Evolutionary conservation across 2,888 invertebrate species (phyloP), one percentile per base, ranked within the genome.

Genomic region (Andrena trimmerana): DNA sequence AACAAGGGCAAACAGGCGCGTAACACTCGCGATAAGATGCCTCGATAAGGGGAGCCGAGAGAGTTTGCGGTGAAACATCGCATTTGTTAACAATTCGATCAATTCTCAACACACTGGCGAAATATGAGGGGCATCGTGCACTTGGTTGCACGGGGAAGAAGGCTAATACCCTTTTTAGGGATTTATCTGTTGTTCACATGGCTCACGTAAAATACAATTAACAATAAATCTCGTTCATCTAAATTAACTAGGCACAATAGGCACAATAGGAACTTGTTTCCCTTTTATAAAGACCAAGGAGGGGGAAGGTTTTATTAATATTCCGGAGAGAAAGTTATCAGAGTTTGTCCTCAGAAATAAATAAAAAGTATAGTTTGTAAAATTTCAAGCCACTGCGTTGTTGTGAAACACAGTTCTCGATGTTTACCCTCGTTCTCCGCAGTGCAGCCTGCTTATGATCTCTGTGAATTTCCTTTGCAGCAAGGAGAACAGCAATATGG

Each of bases 401-500:
- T n/a, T 36, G 10, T 13, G 4, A 31, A 16, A 4, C 5, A 5
- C 7, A 29, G 2, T 48, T 36, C 16, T 60, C 1, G 8, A 48
- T 71, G 33, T 66, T 33, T 10, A 1, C 13, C n/a, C 3, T 48
- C 33, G 7, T 2, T n/a, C 16, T 27, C 3, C 1, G 1, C 42
- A 2, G 7, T 36, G n/a, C 10, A 42, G 13, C 27, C 7, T 5
- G 57, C 27, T 52, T 33, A 20, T 2, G 20, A 5, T 27, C 8
- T 2, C 0, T 24, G 48, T 1, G 29, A 78, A 31, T n/a, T 82
- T 62, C 72, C 73, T 60, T 96, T 96, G 81, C 95, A 97, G 97
- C 94, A 97, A 95, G 94, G 95, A 96, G 95, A 95, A 96, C 95
- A 96, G 96, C 95, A 95, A 93, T 86, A 98, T 98, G 98, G 98